Base-by-base conservation (phyloP, 2,113 vertebrate genomes). In the Chionomys nivalis region DNA sequence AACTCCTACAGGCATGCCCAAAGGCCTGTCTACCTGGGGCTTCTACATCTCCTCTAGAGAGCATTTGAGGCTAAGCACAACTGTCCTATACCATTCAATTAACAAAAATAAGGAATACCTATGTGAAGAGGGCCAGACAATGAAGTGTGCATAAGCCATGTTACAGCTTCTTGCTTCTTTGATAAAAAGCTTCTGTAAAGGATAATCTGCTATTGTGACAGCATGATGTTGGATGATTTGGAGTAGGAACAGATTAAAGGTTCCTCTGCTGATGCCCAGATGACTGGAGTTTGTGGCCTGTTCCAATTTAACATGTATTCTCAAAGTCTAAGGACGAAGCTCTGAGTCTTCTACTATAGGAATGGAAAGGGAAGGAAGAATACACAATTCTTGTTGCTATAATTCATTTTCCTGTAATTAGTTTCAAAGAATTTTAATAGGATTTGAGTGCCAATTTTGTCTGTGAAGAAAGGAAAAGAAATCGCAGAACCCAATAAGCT, bases 401-500 rank as follows among this genome's bases (percentile, higher is more conserved):
- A 97, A 90, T 91, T 81, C 66, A 63, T 86, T 97, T 96, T 94
- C 24, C 49, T 97, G 39, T 2, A 49, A 68, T 39, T 90, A 91
- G 4, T 52, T 97, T 91, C 49, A 75, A 95, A 95, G 6, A 83
- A 52, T n/a, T 94, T 0, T 93, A 86, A 97, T 95, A 65, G 10
- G 83, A 72, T 44, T 85, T 73, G n/a, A 97, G 49, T 95, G 23
- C 95, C 96, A 97, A 76, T 14, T 26, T 92, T 92, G 65, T 94
- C 88, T 70, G 85, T 82, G n/a, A n/a, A 78, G 78, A 97, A 90
- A 96, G 52, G 9, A 98, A 94, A 97, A 96, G 33, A 97, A 31
- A 91, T 55, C 93, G 4, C 26, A 31, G 93, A 96, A 39, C 87
- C 66, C n/a, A 4, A 90, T 96, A 96, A 97, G 42, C 63, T 93